Evolutionary conservation across 2,797 vertebrate species (phyloP).

Genomic region (Nyctalus aviator): DNA sequence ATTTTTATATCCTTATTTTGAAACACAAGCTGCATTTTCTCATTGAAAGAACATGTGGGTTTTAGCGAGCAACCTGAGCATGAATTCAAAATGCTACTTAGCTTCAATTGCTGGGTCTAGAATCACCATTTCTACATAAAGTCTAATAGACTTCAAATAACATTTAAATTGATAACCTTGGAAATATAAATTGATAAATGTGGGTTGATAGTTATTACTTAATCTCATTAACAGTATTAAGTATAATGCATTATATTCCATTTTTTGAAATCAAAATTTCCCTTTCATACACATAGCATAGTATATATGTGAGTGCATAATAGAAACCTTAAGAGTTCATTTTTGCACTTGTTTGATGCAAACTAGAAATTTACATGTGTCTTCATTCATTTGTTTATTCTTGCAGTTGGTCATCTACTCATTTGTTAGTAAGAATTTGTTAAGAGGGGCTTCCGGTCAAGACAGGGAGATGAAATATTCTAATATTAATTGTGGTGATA

Average conservation of each 20-base stretch:
- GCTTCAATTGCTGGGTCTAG: not conserved
- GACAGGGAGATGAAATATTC: not conserved
- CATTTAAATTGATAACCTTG: conserved; percentile 19
- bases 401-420: not conserved
- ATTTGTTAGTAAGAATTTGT: conserved; percentile 3
- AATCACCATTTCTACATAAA: conserved; percentile 12
- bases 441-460: not conserved
- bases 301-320: not conserved
- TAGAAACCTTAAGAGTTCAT: not conserved
- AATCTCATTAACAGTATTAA: conserved; percentile 44
- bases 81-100: not conserved
- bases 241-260: not conserved
- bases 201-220: conserved; percentile 15
- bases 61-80: not conserved
- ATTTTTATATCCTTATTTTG: conserved; percentile 27
- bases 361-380: not conserved
- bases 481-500: not conserved
- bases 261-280: not conserved
- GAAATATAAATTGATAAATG: not conserved
- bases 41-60: not conserved
- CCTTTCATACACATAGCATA: not conserved
- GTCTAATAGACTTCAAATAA: not conserved
- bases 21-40: not conserved
- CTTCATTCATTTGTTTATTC: conserved; percentile 1
- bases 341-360: not conserved